Base-by-base conservation (phyloP, 2,888 invertebrate genomes). In the Dynastes grantii region DNA sequence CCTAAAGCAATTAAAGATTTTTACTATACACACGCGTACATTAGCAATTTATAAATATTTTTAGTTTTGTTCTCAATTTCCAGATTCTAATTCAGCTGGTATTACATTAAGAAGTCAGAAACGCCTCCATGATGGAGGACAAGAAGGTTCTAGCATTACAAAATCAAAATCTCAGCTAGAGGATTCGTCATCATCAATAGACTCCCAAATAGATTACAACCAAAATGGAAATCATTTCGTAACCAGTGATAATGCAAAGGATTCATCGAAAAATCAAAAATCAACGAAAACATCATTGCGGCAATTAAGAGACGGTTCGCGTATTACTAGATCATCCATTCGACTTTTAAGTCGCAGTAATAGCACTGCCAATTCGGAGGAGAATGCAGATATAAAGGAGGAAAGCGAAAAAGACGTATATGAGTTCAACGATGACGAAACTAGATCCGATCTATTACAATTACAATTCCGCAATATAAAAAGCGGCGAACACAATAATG, bases 61-160 rank as follows among this genome's bases (percentile, higher is more conserved):
- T 11, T 8, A n/a, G n/a, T 16, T 55, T 22, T 16, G 13, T 71
- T 32, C 11, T 53, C 37, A 65, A n/a, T 63, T 73, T 78, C n/a
- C 58, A 76, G 76, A 80, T 51, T 58, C 78, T 9, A 81, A 82
- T 58, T 79, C 84, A 81, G 86, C 89, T 81, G 92, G 92, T 70
- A 93, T 93, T 84, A 92, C 91, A 71, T 88, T 93, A 84, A 89
- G 93, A 83, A 93, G 91, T 88, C 92, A 93, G 85, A 92, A 92
- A 88, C 90, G 91, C 81, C 89, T 92, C 64, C 85, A 83, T 65
- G 87, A 87, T 51, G 76, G 51, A 2, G 27, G 37, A 16, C 71
- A 79, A 61, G 82, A 84, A 29, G 79, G 79, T 51, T 71, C 79
- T 61, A 70, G 55, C n/a, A 71, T 79, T 37, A 61, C 61, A 53